A percentile compares a stretch with the other conserved stretches of the same genome.
Conservation (phyloP, 2,888 invertebrate species). For the Coremacera marginata region DNA sequence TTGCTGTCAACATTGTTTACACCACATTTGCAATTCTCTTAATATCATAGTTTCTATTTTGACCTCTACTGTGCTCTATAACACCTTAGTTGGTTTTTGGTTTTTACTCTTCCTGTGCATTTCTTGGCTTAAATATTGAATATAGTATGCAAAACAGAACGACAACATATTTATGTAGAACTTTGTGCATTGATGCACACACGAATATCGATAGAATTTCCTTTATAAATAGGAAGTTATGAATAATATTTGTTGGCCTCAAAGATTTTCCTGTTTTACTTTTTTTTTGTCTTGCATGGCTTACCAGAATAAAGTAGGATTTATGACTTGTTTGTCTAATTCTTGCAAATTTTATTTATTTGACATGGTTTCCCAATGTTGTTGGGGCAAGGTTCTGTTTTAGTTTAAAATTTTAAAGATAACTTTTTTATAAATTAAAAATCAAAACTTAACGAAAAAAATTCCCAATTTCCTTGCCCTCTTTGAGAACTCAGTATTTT, state of each 20-base stretch:
- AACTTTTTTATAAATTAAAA: no score
- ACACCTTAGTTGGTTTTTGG: background rate
- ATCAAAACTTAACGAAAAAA: no score
- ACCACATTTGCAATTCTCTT: no score
- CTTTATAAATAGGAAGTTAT: constrained; percentile 9
- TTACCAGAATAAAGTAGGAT: background rate
- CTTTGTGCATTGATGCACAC: constrained; percentile 23
- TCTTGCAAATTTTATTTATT: background rate
- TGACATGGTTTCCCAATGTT: background rate
- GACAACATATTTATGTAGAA: background rate
- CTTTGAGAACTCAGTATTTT: no score
- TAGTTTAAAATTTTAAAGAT: no score
- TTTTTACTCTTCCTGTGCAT: background rate
- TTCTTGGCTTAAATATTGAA: background rate
- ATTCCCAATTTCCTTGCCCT: no score
- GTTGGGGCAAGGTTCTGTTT: background rate
- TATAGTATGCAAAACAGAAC: background rate
- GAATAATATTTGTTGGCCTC: background rate
- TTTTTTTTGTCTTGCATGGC: background rate
- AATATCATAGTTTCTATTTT: no score
- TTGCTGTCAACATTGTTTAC: background rate
- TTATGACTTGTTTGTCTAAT: constrained; percentile 33
- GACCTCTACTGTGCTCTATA: background rate
- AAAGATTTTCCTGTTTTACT: background rate
- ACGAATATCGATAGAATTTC: background rate